A percentile compares a stretch with the other conserved stretches of the same genome.
Evolutionary conservation across 2,797 vertebrate genomes (phyloP).

Genomic region (Tragelaphus oryx): DNA sequence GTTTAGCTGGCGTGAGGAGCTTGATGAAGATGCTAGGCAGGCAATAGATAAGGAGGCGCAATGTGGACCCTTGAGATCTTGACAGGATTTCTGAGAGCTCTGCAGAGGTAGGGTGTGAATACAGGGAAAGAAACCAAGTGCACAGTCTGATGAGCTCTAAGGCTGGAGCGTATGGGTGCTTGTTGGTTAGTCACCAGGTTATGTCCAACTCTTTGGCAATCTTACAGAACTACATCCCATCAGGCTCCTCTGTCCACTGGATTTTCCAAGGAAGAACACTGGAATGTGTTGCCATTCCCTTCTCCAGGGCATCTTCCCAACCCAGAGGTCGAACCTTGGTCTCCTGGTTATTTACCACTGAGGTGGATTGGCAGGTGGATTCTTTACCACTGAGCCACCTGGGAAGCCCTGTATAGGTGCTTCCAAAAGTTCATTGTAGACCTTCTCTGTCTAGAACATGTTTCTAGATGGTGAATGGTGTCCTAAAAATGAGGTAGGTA

Average conservation of each 20-base stretch:
- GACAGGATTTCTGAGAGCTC: not conserved
- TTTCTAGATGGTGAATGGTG: not conserved
- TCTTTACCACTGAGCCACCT: not conserved
- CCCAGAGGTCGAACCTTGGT: not conserved
- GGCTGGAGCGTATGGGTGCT: not conserved
- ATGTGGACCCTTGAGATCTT: not conserved
- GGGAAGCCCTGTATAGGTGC: not conserved
- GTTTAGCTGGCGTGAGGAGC: not conserved
- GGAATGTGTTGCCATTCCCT: not conserved
- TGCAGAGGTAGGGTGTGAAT: not conserved
- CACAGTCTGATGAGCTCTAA: not conserved
- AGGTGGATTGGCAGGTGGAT: not conserved
- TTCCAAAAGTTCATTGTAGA: not conserved
- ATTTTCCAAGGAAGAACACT: not conserved
- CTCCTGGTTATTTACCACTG: not conserved
- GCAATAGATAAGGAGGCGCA: not conserved
- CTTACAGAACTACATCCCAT: not conserved
- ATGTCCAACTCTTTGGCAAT: not conserved
- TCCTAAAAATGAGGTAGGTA: not conserved
- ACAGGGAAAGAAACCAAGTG: not conserved
- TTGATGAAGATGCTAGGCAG: not conserved
- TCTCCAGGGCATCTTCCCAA: not conserved
- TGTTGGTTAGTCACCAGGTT: not conserved
- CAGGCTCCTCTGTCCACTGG: not conserved
- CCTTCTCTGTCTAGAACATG: not conserved